Percentiles rank a stretch among this genome's conserved stretches.
Conservation (phyloP, 2,113 vertebrate genomes). For the Triplophysa dalaica region DNA sequence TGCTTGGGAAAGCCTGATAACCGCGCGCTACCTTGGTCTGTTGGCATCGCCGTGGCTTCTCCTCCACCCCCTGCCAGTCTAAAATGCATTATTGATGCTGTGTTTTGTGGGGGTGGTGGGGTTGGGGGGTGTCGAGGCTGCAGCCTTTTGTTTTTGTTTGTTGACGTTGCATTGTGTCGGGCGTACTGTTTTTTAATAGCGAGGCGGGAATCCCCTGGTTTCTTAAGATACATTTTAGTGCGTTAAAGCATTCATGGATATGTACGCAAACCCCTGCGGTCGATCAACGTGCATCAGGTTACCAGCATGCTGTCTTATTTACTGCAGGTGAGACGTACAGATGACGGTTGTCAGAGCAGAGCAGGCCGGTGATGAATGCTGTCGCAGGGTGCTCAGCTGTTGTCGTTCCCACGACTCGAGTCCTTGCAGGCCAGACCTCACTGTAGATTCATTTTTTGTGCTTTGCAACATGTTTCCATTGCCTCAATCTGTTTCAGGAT, state of each 20-base stretch:
- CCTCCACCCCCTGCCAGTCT: constrained; percentile 49
- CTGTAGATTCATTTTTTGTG: not conserved
- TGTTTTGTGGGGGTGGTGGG: constrained; percentile 14
- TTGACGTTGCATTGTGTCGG: constrained; percentile 24
- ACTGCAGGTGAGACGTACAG: no score
- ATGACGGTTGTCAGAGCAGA: not conserved
- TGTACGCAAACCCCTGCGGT: constrained; percentile 7
- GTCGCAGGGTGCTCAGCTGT: constrained; percentile 4
- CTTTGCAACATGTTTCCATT: constrained; percentile 16
- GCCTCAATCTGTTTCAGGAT: constrained; percentile 35
- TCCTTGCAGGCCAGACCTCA: not conserved
- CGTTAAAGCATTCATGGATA: constrained; percentile 1
- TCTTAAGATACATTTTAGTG: not conserved
- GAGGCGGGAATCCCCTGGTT: not conserved
- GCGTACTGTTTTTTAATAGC: constrained; percentile 9
- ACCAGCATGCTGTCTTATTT: not conserved
- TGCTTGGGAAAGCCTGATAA: constrained; percentile 61
- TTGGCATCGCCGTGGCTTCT: constrained; percentile 48
- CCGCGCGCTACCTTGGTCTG: constrained; percentile 48
- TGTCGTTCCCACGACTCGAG: constrained; percentile 21
- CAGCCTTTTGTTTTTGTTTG: constrained; percentile 47
- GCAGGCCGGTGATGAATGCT: constrained; percentile 12
- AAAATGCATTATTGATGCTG: constrained; percentile 60
- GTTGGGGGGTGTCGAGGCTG: constrained; percentile 4
- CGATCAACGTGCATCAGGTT: constrained; percentile 33